Conservation (phyloP, 2,113 vertebrate genomes). For the Petromus typicus region DNA sequence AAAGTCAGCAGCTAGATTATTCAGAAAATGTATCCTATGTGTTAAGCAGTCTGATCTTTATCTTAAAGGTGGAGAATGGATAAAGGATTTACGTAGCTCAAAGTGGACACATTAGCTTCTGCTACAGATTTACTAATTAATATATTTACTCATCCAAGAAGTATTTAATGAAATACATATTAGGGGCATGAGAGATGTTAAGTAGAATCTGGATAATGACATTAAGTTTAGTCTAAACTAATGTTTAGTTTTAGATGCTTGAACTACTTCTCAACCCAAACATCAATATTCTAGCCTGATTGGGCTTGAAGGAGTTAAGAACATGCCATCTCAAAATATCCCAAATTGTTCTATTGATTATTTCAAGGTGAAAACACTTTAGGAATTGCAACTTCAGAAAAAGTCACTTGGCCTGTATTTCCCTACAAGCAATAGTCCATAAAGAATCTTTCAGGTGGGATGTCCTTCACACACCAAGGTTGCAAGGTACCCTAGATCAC, state of each 20-base stretch:
- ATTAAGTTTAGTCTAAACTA: constrained; percentile 34
- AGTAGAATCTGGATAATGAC: background rate
- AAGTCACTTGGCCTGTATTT: background rate
- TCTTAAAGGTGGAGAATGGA: background rate
- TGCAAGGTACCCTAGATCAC: background rate
- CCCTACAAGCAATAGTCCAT: background rate
- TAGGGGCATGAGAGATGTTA: background rate
- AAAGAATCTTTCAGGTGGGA: background rate
- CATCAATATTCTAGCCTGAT: background rate
- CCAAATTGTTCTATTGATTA: background rate
- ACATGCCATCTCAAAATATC: background rate
- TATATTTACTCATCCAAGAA: background rate
- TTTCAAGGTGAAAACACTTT: background rate
- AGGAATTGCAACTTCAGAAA: background rate
- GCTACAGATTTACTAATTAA: background rate
- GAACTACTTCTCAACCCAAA: background rate
- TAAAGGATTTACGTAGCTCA: background rate
- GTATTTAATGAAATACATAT: constrained; percentile 39
- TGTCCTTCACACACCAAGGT: background rate
- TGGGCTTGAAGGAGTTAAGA: background rate
- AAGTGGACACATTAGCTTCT: background rate
- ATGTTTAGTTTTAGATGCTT: background rate
- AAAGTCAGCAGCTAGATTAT: background rate
- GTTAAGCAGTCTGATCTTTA: background rate
- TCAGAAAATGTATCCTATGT: background rate